phyloP scores from a whole-genome alignment of 2,888 invertebrate genomes.

The Lepeophtheirus nordmannii region DNA sequence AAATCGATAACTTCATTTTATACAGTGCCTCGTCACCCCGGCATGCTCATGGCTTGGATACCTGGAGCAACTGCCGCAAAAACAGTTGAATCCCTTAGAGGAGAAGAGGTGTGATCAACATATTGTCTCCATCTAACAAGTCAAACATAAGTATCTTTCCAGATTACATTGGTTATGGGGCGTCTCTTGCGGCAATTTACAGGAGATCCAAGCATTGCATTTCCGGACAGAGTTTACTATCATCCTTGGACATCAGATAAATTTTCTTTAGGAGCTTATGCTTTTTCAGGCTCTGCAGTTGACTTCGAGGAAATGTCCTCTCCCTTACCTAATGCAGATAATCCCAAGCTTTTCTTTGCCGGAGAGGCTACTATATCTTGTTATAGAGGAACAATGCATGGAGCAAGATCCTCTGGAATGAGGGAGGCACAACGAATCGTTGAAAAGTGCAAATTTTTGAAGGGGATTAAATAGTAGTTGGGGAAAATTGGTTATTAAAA shows the following conservation, averaged over 20 bases:
- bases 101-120: constrained; percentile 2
- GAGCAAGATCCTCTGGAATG: constrained; percentile 8
- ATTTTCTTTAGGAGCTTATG: not conserved
- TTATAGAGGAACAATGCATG: constrained; percentile 8
- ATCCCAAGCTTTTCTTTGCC: constrained; percentile 14
- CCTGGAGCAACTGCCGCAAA: not conserved
- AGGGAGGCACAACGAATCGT: constrained; percentile 1
- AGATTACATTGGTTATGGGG: not conserved
- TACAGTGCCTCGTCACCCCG: constrained; percentile 10
- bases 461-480: not conserved
- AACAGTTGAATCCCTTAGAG: not conserved
- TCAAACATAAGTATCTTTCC: not conserved
- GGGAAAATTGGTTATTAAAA: too few relatives aligned
- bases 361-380: constrained; percentile 11
- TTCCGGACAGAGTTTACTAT: not conserved
- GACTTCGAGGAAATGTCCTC: not conserved
- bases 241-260: constrained; percentile 5
- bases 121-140: too few relatives aligned
- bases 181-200: constrained; percentile 8
- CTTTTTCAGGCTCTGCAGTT: not conserved
- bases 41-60: constrained; percentile 9
- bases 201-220: constrained; percentile 11
- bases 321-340: constrained; percentile 7
- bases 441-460: not conserved
- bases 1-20: not conserved